Conservation (phyloP, 2,888 invertebrate species). For the Zaprionus obscuricornis region DNA sequence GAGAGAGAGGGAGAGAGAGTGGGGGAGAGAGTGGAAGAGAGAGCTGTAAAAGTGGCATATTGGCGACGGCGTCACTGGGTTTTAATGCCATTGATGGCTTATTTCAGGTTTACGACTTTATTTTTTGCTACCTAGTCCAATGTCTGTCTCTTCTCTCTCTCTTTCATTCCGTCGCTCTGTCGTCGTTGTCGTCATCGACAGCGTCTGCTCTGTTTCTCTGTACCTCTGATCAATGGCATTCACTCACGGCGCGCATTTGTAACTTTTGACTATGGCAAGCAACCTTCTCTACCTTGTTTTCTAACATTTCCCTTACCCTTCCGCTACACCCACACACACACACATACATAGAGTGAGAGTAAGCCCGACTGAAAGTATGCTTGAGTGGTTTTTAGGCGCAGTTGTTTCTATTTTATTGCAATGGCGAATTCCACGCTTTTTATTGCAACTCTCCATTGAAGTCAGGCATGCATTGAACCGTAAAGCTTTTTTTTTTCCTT, state of each 20-base stretch:
- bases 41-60: conserved; percentile 48
- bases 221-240: conserved; percentile 53
- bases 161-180: conserved; percentile 2
- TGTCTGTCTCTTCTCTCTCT: conserved; percentile 25
- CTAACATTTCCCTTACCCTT: neutral
- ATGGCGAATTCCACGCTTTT: conserved; percentile 62
- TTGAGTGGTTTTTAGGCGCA: conserved; percentile 76
- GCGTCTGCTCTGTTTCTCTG: conserved; percentile 1
- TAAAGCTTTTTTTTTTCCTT: conserved; percentile 34
- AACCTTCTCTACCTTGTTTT: neutral
- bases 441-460: conserved; percentile 71
- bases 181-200: no score
- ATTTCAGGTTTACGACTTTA: conserved; percentile 78
- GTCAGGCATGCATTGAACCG: conserved; percentile 68
- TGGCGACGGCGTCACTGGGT: conserved; percentile 58
- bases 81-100: conserved; percentile 79
- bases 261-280: conserved; percentile 64
- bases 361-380: conserved; percentile 47
- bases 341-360: neutral
- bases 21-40: neutral
- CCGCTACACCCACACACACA: neutral
- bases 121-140: conserved; percentile 72
- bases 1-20: neutral
- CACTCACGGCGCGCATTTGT: conserved; percentile 61
- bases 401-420: conserved; percentile 72